Conservation (phyloP, 2,797 vertebrate genomes). For the Numenius phaeopus region DNA sequence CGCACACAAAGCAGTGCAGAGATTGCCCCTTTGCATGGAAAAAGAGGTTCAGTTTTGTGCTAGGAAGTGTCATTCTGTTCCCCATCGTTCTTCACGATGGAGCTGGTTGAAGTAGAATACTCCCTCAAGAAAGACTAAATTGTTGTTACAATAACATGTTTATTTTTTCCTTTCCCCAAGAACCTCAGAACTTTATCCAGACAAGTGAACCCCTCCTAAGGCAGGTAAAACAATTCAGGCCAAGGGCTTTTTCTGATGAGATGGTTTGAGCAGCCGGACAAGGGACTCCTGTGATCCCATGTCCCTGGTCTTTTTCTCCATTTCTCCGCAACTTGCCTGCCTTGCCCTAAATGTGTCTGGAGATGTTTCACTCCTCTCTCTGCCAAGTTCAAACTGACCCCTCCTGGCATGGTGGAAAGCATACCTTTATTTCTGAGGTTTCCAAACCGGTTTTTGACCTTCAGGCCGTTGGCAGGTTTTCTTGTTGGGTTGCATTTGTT, state of each 20-base stretch:
- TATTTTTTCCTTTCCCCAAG: neutral
- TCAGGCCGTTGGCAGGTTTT: neutral
- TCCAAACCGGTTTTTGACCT: neutral
- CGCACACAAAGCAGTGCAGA: rapidly evolving
- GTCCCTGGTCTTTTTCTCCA: neutral
- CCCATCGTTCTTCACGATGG: neutral
- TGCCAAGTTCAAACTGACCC: neutral
- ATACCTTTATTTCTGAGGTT: neutral
- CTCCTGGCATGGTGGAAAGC: neutral
- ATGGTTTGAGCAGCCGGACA: neutral
- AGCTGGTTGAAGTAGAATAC: neutral
- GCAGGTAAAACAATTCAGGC: neutral
- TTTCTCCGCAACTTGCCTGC: neutral
- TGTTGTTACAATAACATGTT: neutral
- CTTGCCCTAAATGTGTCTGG: neutral
- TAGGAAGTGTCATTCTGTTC: neutral
- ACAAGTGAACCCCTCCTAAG: neutral
- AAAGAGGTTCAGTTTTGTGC: neutral
- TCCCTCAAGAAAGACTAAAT: neutral
- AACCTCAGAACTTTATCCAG: neutral
- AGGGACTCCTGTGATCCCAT: neutral
- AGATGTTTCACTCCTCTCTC: neutral
- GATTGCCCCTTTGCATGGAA: neutral
- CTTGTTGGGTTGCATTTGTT: neutral
- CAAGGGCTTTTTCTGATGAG: neutral